Evolutionary conservation across 2,797 vertebrate species (phyloP).

Genomic region (Chanos chanos): DNA sequence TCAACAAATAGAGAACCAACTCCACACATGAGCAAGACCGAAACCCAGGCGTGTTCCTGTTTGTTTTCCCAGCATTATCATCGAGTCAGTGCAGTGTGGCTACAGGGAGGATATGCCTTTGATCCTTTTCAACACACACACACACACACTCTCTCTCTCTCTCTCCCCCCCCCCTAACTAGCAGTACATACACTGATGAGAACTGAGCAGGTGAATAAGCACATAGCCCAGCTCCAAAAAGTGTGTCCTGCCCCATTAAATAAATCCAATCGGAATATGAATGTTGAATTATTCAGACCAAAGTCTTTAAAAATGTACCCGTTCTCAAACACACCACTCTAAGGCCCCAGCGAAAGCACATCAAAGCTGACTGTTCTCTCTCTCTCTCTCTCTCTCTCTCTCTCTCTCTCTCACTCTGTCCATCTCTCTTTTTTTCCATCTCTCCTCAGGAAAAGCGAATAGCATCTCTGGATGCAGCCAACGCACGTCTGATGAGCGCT

Average conservation of each 20-base stretch:
- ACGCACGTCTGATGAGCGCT: slow-evolving; percentile 94
- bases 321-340: not conserved
- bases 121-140: too few relatives aligned
- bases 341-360: too few relatives aligned
- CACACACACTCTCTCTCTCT: not conserved
- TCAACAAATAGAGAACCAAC: too few relatives aligned
- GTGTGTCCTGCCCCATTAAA: too few relatives aligned
- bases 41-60: too few relatives aligned
- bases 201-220: not conserved
- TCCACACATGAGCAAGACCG: too few relatives aligned
- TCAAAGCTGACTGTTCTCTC: not conserved
- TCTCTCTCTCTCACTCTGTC: not conserved
- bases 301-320: too few relatives aligned
- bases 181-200: not conserved
- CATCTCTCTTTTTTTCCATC: not conserved
- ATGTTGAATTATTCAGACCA: not conserved
- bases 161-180: not conserved
- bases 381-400: not conserved
- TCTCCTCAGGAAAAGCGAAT: slow-evolving; percentile 91
- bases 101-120: too few relatives aligned
- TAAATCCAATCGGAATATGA: too few relatives aligned
- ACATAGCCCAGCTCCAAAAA: not conserved
- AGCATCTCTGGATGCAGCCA: slow-evolving; percentile 92
- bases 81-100: too few relatives aligned
- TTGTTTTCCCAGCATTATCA: too few relatives aligned